Percentiles rank a stretch among this genome's conserved stretches.
Evolutionary conservation across 2,888 invertebrate genomes (phyloP).

Genomic region (Pocota personata): DNA sequence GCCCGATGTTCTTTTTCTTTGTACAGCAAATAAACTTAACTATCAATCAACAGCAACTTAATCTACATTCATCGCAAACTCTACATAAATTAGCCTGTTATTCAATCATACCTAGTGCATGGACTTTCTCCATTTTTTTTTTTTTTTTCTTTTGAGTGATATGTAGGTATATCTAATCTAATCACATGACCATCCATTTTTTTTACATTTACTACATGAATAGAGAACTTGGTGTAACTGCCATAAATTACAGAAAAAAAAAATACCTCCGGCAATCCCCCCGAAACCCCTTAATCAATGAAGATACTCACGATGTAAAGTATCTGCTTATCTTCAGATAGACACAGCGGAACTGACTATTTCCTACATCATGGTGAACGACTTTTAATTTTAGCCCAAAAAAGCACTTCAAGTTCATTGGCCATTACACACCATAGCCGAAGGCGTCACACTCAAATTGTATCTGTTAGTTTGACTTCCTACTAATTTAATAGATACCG

Average conservation of each 20-base stretch:
- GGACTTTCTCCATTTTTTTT: slow-evolving; percentile 52
- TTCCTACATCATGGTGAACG: slow-evolving; percentile 35
- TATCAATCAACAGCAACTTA: slow-evolving; percentile 53
- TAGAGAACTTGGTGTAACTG: not conserved
- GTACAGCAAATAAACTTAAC: slow-evolving; percentile 23
- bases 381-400: slow-evolving; percentile 13
- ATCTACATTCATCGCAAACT: slow-evolving; percentile 44
- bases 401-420: slow-evolving; percentile 51
- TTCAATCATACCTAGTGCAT: slow-evolving; percentile 45
- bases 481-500: slow-evolving; percentile 8
- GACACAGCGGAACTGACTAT: slow-evolving; percentile 31
- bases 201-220: too few species aligned
- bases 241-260: not conserved
- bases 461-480: slow-evolving; percentile 9
- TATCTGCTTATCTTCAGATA: not conserved
- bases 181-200: not conserved
- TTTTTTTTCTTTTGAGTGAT: not conserved
- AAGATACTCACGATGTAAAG: slow-evolving; percentile 2
- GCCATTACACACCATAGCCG: slow-evolving; percentile 17
- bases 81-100: slow-evolving; percentile 43
- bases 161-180: not conserved
- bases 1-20: slow-evolving; percentile 32
- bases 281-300: not conserved
- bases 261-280: not conserved
- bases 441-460: slow-evolving; percentile 15